Percentiles rank a stretch among this genome's conserved stretches.
phyloP scores from a whole-genome alignment of 1,140 invertebrate species.

The Agrypnia vestita region DNA sequence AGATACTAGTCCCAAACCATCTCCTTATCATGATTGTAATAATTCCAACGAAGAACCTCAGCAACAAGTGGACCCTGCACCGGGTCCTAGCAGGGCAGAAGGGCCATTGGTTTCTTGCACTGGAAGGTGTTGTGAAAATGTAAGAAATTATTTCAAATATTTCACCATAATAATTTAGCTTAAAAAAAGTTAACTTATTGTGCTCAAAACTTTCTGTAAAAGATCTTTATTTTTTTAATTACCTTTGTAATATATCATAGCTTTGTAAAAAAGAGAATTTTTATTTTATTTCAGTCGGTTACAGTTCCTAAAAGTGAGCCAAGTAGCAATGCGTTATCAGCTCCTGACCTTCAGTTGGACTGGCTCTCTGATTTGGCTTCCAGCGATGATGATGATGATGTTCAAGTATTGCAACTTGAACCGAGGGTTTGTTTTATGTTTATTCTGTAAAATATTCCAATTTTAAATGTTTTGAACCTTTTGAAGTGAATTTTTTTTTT shows the following conservation, averaged over 20 bases:
- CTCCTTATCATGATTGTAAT: not conserved
- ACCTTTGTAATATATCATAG: too few species aligned
- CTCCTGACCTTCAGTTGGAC: conserved; percentile 86
- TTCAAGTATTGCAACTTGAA: conserved; percentile 71
- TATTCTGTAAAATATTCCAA: too few species aligned
- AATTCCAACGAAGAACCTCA: conserved; percentile 17
- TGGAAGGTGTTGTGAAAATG: conserved; percentile 49
- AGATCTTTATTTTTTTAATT: too few species aligned
- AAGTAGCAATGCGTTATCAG: conserved; percentile 72
- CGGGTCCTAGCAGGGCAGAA: conserved; percentile 42
- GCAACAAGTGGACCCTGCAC: conserved; percentile 27
- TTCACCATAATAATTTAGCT: too few species aligned
- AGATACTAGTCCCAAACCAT: conserved; percentile 33
- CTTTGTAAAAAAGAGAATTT: not conserved
- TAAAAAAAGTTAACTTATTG: too few species aligned
- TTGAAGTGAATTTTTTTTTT: too few species aligned
- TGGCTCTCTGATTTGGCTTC: conserved; percentile 80
- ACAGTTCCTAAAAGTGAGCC: conserved; percentile 28
- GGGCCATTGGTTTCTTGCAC: conserved; percentile 25
- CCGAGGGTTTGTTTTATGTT: conserved; percentile 58
- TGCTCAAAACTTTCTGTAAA: too few species aligned
- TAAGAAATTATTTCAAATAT: conserved; percentile 35
- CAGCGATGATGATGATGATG: conserved; percentile 76
- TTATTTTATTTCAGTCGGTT: conserved; percentile 48
- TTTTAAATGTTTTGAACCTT: too few species aligned